Base-by-base conservation (phyloP, 2,888 invertebrate genomes). In the Mesorhabditis belari region DNA sequence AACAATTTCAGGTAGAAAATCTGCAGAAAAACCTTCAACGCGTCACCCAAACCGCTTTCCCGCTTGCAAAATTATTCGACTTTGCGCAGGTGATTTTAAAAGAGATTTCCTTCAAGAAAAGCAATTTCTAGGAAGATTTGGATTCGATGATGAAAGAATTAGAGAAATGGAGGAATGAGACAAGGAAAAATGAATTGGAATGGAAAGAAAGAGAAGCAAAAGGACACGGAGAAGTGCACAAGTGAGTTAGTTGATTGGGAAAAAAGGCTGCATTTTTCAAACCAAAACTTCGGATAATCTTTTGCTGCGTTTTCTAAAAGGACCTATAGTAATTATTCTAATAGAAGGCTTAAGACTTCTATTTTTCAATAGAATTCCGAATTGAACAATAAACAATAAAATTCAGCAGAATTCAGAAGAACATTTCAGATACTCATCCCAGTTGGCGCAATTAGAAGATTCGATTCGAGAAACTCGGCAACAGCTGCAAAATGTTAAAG, bases 131-230 rank as follows among this genome's bases (percentile, higher is more conserved):
- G 81, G 96, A 98, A 83, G 95, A 98, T 81, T 87, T 94, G 26
- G 95, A 98, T 82, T 88, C 91, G 3, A 96, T 98, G 94, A 88
- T 92, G 66, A 88, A 89, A 74, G 96, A 98, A 83, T 83, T 93
- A 53, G 87, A 88, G 62, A 88, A 88, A 80, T 96, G 94, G 93
- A 86, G 87, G 57, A 86, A 86, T 63, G 88, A 88, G 57, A 89
- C 89, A 77, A 52, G 68, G 27, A 55, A 64, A 27, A 69, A 64
- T 53, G 73, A 60, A 24, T 49, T 44, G 29, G 35, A 44, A 49
- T 27, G 54, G 5, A 21, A 9, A 50, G 51, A 50, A 49, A 63
- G 59, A 49, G 64, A 65, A 58, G 61, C 71, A 0, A 26, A 59
- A 12, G 66, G 64, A 3, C 50, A 64, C 28, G 66, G 67, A 1